phyloP scores from a whole-genome alignment of 2,113 vertebrate genomes.

The Gracilinanus agilis region DNA sequence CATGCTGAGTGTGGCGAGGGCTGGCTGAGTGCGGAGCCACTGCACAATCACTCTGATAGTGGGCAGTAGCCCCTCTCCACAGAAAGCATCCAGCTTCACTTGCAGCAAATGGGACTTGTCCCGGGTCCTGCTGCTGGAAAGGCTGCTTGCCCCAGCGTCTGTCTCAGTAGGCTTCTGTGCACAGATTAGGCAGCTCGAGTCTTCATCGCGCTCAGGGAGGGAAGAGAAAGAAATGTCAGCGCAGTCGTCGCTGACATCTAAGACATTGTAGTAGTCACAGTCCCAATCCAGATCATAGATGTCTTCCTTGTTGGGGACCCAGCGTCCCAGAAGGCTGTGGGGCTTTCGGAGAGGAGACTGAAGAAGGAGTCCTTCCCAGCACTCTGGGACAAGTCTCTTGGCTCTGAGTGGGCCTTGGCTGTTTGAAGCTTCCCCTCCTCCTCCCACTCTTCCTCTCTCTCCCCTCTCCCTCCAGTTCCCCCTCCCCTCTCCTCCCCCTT shows the following conservation, averaged over 20 bases:
- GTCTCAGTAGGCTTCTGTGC: conserved; percentile 2
- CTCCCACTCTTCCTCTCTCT: too few species aligned
- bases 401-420: conserved; percentile 20
- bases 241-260: conserved; percentile 32
- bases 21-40: too few species aligned
- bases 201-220: conserved; percentile 21
- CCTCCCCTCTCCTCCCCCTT: conserved; percentile 68
- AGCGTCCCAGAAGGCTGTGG: background rate
- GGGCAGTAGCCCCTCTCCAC: too few species aligned
- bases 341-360: too few species aligned
- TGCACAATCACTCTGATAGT: too few species aligned
- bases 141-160: too few species aligned
- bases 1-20: too few species aligned
- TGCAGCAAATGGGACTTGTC: background rate
- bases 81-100: too few species aligned
- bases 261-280: conserved; percentile 45
- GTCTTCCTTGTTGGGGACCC: background rate
- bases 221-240: conserved; percentile 16
- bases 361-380: background rate
- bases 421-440: too few species aligned
- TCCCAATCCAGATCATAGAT: background rate
- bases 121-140: too few species aligned
- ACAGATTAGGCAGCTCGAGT: background rate
- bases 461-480: too few species aligned
- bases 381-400: background rate